phyloP scores from a whole-genome alignment of 1,140 invertebrate species.

The Drosophila tsacasi region DNA sequence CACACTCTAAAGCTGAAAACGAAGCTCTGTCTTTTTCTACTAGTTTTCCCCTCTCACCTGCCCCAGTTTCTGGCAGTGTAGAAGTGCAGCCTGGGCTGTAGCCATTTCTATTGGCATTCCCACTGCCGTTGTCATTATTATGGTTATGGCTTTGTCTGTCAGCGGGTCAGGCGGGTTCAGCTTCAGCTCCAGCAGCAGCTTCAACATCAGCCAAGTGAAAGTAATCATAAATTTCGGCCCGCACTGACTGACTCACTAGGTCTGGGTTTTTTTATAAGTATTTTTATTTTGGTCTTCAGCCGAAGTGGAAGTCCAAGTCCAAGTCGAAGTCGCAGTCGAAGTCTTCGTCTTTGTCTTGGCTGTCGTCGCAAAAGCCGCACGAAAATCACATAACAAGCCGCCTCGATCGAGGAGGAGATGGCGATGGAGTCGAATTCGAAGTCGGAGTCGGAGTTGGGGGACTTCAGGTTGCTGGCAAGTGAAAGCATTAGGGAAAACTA shows the following conservation, averaged over 20 bases:
- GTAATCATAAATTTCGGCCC: constrained; percentile 80
- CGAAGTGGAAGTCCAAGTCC: constrained; percentile 10
- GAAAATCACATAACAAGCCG: constrained; percentile 72
- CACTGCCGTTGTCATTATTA: constrained; percentile 24
- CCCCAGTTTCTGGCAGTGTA: constrained; percentile 4
- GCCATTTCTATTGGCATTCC: constrained; percentile 14
- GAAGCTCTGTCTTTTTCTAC: not conserved
- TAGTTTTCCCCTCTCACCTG: not conserved
- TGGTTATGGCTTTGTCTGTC: constrained; percentile 46
- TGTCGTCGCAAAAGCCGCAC: constrained; percentile 36
- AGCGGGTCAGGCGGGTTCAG: constrained; percentile 60
- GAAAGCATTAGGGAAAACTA: constrained; percentile 78
- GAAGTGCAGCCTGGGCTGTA: not conserved
- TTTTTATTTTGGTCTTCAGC: constrained; percentile 5
- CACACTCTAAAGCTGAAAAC: too few species aligned
- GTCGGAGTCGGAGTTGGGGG: constrained; percentile 6
- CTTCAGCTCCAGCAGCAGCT: not conserved
- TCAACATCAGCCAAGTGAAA: constrained; percentile 68
- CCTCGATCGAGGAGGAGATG: constrained; percentile 27
- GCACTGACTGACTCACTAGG: constrained; percentile 60
- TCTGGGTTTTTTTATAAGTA: constrained; percentile 24
- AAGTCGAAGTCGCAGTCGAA: constrained; percentile 9
- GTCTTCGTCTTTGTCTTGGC: constrained; percentile 8
- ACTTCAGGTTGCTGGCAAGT: constrained; percentile 64
- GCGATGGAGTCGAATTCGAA: not conserved